These are phyloP conservation scores for Hirundo rustica DNA, from an alignment of 2,797 vertebrate genomes.

Conservation along the genomic window DNA sequence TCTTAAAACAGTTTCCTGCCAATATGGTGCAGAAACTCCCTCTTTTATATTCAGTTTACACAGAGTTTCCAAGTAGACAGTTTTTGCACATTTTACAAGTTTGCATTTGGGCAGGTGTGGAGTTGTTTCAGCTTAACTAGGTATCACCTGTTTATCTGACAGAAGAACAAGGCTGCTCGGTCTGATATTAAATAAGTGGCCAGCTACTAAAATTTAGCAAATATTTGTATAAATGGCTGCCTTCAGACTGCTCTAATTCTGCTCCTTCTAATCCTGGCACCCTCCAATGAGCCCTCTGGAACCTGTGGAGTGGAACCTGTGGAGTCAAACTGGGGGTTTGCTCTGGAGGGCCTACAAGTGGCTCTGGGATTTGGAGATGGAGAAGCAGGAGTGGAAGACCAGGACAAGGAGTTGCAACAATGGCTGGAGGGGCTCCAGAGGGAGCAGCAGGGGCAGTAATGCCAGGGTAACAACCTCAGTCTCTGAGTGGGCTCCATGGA, in stretches of 20 bases:
- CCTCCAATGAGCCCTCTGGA: accelerated
- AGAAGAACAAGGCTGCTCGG: accelerated
- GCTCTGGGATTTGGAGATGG: not conserved
- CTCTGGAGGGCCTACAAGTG: accelerated
- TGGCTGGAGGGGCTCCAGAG: not conserved
- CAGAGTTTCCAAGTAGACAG: not conserved
- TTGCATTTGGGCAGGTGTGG: accelerated
- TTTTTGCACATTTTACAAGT: not conserved
- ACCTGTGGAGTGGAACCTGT: accelerated
- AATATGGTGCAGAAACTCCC: not conserved
- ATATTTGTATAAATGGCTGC: not conserved
- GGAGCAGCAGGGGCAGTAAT: not conserved
- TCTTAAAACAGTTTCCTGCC: not conserved
- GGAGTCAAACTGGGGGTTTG: accelerated
- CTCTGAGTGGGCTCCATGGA: not conserved
- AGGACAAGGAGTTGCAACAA: accelerated
- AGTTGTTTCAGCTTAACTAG: not conserved
- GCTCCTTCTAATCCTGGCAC: not conserved
- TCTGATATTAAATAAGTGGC: not conserved
- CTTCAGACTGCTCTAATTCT: not conserved
- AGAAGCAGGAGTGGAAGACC: not conserved
- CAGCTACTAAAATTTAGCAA: not conserved
- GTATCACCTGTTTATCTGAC: not conserved
- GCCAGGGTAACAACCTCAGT: not conserved
- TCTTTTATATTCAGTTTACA: not conserved